phyloP scores from a whole-genome alignment of 2,113 vertebrate species.

The Daboia siamensis region DNA sequence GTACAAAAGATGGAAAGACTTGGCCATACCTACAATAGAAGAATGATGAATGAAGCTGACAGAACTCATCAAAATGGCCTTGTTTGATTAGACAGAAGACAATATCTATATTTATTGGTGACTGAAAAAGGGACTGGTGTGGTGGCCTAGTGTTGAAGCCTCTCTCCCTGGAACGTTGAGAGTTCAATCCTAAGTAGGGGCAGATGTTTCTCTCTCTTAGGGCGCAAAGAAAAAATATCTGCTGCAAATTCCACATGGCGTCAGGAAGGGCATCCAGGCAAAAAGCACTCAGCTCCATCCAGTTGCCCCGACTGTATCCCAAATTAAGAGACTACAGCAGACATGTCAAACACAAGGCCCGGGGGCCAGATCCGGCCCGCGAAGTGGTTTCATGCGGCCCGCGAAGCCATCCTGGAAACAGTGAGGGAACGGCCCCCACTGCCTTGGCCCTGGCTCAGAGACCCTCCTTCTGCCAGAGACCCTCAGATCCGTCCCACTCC shows the following conservation, averaged over 20 bases:
- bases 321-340: not conserved
- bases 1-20: not conserved
- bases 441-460: too few relatives aligned
- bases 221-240: not conserved
- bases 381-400: too few relatives aligned
- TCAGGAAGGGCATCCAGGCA: not conserved
- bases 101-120: not conserved
- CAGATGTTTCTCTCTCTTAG: not conserved
- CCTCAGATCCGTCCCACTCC: too few relatives aligned
- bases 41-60: not conserved
- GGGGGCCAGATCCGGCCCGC: too few relatives aligned
- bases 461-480: too few relatives aligned
- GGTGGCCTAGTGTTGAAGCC: not conserved
- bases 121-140: not conserved
- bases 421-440: too few relatives aligned
- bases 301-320: not conserved
- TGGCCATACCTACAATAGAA: not conserved
- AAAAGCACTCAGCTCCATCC: not conserved
- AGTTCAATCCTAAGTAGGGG: not conserved
- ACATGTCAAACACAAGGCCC: too few relatives aligned
- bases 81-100: not conserved
- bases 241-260: not conserved
- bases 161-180: not conserved
- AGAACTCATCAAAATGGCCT: not conserved
- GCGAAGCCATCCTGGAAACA: too few relatives aligned